phyloP scores from a whole-genome alignment of 2,113 vertebrate genomes.

The Onychorhynchus coronatus region DNA sequence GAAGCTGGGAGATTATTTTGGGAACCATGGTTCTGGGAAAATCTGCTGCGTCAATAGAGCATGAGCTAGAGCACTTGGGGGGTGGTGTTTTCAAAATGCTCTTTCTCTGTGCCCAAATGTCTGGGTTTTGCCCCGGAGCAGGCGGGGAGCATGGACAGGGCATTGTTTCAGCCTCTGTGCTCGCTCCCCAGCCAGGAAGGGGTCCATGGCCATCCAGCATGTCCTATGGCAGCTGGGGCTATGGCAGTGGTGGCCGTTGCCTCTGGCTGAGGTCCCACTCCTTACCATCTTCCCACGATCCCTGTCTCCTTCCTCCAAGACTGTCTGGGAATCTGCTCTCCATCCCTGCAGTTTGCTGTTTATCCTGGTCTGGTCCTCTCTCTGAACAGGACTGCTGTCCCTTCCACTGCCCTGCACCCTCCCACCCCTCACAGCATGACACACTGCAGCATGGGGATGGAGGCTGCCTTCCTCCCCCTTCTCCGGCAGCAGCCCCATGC shows the following conservation, averaged over 20 bases:
- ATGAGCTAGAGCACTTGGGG: background rate
- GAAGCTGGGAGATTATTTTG: background rate
- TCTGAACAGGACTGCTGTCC: background rate
- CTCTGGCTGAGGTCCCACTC: background rate
- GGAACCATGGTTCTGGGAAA: background rate
- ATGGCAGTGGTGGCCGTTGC: accelerated
- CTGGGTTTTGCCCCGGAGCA: background rate
- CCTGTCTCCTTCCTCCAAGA: background rate
- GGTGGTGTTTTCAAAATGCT: background rate
- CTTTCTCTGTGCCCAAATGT: background rate
- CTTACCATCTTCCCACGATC: background rate
- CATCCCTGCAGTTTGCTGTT: background rate
- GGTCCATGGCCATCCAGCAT: accelerated
- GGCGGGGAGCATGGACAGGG: background rate
- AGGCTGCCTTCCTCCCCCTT: background rate
- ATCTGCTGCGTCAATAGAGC: background rate
- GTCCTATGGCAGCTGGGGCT: accelerated
- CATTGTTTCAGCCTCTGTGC: background rate
- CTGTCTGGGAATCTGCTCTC: background rate
- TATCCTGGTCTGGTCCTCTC: background rate
- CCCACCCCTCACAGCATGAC: background rate
- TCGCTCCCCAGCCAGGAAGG: accelerated
- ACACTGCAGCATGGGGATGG: accelerated
- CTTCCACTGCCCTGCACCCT: background rate
- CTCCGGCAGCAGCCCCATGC: accelerated